Evolutionary conservation across 1,140 invertebrate genomes (phyloP).

Genomic region (Heliconius melpomene): DNA sequence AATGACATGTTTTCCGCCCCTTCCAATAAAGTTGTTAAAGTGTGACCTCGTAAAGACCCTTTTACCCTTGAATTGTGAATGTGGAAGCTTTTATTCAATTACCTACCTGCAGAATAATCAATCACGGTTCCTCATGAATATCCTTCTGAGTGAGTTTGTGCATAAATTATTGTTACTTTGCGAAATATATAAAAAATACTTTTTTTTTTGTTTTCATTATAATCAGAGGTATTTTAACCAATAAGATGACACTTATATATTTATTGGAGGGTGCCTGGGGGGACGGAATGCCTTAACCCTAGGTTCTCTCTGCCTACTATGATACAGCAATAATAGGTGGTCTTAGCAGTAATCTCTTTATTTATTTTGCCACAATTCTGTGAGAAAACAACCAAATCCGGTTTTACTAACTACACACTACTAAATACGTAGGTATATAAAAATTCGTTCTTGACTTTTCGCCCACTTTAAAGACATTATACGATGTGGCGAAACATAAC

Average conservation of each 20-base stretch:
- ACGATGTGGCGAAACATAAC: neutral
- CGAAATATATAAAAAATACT: neutral
- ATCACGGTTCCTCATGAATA: neutral
- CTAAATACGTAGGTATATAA: neutral
- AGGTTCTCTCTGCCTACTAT: too few species aligned
- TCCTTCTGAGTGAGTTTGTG: neutral
- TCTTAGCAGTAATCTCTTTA: neutral
- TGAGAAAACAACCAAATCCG: neutral
- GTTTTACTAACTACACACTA: neutral
- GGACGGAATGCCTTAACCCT: too few species aligned
- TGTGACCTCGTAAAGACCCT: neutral
- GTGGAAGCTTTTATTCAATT: slow-evolving; percentile 10
- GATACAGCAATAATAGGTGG: too few species aligned
- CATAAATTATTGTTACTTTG: neutral
- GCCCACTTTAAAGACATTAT: neutral
- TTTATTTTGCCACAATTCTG: neutral
- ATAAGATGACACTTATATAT: too few species aligned
- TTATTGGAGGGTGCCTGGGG: too few species aligned
- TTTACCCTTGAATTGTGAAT: slow-evolving; percentile 14
- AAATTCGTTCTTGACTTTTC: neutral
- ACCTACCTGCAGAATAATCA: neutral
- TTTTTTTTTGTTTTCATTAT: too few species aligned
- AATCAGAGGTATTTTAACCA: too few species aligned
- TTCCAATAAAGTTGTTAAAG: neutral
- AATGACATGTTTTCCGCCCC: neutral